Conservation (phyloP, 2,113 vertebrate genomes). For the Brachypteracias leptosomus region DNA sequence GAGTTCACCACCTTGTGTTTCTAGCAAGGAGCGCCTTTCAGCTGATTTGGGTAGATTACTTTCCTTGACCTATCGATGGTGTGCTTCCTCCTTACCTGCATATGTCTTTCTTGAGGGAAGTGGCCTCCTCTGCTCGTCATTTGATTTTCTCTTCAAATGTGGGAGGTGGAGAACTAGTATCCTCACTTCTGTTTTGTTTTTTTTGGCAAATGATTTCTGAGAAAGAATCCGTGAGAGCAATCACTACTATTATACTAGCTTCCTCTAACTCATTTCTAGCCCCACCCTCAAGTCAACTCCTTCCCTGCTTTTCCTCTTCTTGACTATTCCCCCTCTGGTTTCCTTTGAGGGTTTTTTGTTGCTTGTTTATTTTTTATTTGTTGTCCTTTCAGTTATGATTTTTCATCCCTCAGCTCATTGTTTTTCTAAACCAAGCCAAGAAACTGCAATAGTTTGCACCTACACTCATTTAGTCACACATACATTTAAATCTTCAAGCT, state of each 20-base stretch:
- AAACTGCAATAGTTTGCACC: conserved; percentile 25
- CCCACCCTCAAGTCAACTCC: neutral
- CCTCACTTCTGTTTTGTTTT: neutral
- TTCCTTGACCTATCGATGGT: neutral
- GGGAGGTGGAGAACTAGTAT: neutral
- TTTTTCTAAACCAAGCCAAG: neutral
- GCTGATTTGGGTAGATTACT: neutral
- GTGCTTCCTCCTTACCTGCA: neutral
- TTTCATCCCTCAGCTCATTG: neutral
- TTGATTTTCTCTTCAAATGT: neutral
- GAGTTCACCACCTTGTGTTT: neutral
- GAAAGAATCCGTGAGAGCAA: neutral
- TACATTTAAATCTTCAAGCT: conserved; percentile 28
- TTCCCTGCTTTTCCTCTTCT: neutral
- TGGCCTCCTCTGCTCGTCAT: conserved; percentile 17
- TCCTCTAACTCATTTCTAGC: neutral
- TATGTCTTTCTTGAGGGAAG: neutral
- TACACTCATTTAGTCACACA: neutral
- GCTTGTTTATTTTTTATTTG: neutral
- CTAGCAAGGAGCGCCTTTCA: neutral
- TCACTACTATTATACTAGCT: neutral
- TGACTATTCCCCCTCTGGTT: neutral
- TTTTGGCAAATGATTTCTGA: neutral
- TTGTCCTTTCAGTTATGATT: neutral
- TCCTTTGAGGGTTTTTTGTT: neutral